phyloP scores from a whole-genome alignment of 2,888 invertebrate genomes.

The Exephanes ischioxanthus region DNA sequence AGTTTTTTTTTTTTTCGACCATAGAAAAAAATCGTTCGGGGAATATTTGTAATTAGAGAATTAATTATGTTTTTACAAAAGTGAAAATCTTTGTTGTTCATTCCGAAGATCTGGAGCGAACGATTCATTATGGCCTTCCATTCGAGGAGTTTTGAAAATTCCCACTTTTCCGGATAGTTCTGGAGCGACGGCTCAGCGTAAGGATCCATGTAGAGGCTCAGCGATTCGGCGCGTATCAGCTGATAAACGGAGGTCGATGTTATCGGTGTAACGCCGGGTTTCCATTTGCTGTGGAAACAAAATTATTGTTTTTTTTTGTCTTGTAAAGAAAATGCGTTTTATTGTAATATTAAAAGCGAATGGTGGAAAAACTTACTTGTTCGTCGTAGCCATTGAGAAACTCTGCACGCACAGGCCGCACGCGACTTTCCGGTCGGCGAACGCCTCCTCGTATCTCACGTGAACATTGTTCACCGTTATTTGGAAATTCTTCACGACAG shows the following conservation, averaged over 20 bases:
- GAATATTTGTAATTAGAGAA: background rate
- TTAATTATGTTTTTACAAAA: constrained; percentile 88
- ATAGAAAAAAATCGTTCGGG: background rate
- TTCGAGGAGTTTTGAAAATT: constrained; percentile 87
- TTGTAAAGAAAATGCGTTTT: background rate
- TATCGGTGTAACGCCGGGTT: constrained; percentile 88
- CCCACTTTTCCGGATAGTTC: constrained; percentile 76
- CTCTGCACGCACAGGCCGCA: constrained; percentile 92
- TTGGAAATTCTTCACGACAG: constrained; percentile 92
- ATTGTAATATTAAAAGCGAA: background rate
- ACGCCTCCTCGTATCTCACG: constrained; percentile 92
- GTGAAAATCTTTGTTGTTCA: constrained; percentile 92
- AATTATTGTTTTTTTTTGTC: background rate
- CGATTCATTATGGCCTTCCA: constrained; percentile 92
- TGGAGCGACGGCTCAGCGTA: constrained; percentile 82
- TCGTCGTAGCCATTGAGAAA: constrained; percentile 92
- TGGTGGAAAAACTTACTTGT: constrained; percentile 86
- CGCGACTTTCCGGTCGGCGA: constrained; percentile 89
- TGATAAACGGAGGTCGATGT: constrained; percentile 89
- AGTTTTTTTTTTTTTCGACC: background rate
- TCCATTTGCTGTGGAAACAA: constrained; percentile 88
- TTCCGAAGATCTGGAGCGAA: constrained; percentile 91
- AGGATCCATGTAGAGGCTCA: constrained; percentile 92
- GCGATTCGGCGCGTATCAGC: constrained; percentile 91
- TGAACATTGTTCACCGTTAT: constrained; percentile 92